Percentiles rank a stretch among this genome's conserved stretches.
These are phyloP conservation scores for Cyclura pinguis DNA, from an alignment of 2,797 vertebrate species.

Conservation along the genomic window DNA sequence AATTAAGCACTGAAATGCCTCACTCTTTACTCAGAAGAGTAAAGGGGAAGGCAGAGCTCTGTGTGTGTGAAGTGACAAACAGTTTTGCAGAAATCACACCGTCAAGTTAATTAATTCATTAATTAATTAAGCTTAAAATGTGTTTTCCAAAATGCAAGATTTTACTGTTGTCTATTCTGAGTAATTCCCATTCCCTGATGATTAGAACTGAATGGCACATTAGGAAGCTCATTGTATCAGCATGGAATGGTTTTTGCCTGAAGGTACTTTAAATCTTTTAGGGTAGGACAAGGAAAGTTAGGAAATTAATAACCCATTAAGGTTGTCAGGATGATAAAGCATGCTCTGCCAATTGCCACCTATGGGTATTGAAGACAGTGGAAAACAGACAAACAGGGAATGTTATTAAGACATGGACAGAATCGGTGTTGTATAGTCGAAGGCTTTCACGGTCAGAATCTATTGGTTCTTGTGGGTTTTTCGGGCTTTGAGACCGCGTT, in stretches of 20 bases:
- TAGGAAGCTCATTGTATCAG: conserved; percentile 24
- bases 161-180: neutral
- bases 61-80: no score
- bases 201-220: neutral
- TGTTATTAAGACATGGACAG: neutral
- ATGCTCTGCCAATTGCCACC: neutral
- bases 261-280: conserved; percentile 12
- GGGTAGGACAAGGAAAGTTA: neutral
- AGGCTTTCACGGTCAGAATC: no score
- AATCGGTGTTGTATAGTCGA: no score
- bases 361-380: conserved; percentile 11
- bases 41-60: no score
- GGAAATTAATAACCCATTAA: conserved; percentile 39
- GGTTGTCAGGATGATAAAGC: conserved; percentile 28
- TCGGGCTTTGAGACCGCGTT: no score
- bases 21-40: no score
- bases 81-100: neutral
- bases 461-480: no score
- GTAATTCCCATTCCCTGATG: neutral
- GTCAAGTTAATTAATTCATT: no score
- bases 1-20: no score
- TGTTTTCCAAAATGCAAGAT: no score
- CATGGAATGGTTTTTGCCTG: conserved; percentile 26
- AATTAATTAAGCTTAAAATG: no score
- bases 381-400: neutral